phyloP scores from a whole-genome alignment of 2,888 invertebrate genomes.

The Agonopterix arenella region DNA sequence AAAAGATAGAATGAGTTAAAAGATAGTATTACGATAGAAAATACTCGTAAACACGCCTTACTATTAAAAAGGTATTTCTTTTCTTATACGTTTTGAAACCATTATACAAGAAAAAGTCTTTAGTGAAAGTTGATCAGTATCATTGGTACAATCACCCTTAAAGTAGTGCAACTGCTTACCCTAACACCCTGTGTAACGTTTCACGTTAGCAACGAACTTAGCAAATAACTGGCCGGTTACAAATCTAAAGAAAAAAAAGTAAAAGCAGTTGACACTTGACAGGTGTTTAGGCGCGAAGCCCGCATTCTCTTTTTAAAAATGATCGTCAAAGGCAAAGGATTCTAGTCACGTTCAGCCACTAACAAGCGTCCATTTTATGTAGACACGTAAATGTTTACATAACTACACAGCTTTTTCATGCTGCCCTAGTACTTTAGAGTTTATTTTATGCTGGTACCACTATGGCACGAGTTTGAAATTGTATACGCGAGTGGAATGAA shows the following conservation, averaged over 20 bases:
- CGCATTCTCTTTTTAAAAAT: conserved; percentile 52
- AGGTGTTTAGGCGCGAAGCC: conserved; percentile 53
- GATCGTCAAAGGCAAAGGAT: conserved; percentile 32
- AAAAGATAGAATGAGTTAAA: too few species aligned
- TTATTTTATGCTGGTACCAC: conserved; percentile 11
- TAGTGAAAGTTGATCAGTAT: too few species aligned
- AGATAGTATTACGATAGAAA: too few species aligned
- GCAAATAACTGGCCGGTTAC: conserved; percentile 22
- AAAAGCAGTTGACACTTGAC: conserved; percentile 36
- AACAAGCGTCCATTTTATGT: conserved; percentile 23
- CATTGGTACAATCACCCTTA: too few species aligned
- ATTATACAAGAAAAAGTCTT: too few species aligned
- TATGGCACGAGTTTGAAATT: conserved; percentile 25
- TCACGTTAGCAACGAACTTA: neutral
- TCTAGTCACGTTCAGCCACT: conserved; percentile 46
- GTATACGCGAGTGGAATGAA: conserved; percentile 27
- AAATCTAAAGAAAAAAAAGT: conserved; percentile 13
- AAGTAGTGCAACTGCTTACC: too few species aligned
- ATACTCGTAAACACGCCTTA: too few species aligned
- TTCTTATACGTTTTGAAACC: too few species aligned
- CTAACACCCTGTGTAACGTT: too few species aligned
- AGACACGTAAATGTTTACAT: conserved; percentile 24
- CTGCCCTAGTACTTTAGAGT: conserved; percentile 8
- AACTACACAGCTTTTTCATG: conserved; percentile 7
- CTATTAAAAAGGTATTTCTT: too few species aligned